Evolutionary conservation across 2,113 vertebrate species (phyloP).

Genomic region (Megatriorchis doriae): DNA sequence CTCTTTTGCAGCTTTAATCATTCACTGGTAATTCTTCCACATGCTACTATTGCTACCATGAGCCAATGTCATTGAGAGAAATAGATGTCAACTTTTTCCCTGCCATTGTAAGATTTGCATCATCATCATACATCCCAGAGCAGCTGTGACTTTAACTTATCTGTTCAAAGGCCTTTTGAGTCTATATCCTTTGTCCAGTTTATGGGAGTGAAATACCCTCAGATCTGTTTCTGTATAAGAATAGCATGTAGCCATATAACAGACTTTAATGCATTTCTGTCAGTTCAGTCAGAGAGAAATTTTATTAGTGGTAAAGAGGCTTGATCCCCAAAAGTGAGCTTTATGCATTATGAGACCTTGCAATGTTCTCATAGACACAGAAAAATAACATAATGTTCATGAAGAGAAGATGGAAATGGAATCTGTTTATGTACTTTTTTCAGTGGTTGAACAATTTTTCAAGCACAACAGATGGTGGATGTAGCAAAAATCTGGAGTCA

Average conservation of each 20-base stretch:
- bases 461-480: background rate
- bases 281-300: background rate
- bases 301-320: background rate
- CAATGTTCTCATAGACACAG: background rate
- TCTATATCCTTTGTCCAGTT: background rate
- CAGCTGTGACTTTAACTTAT: background rate
- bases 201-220: background rate
- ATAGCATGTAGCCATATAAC: background rate
- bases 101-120: background rate
- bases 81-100: background rate
- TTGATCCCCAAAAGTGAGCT: background rate
- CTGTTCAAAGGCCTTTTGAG: background rate
- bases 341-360: background rate
- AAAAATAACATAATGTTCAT: background rate
- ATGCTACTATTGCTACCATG: background rate
- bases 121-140: background rate
- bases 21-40: background rate
- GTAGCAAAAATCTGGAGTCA: background rate
- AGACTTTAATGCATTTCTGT: background rate
- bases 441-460: background rate
- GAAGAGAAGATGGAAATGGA: background rate
- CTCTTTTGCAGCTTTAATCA: background rate
- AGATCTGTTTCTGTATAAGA: background rate
- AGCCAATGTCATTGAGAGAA: background rate
- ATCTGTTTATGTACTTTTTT: background rate